Evolutionary conservation across 2,888 invertebrate genomes (phyloP).

Genomic region (Seladonia tumulorum): DNA sequence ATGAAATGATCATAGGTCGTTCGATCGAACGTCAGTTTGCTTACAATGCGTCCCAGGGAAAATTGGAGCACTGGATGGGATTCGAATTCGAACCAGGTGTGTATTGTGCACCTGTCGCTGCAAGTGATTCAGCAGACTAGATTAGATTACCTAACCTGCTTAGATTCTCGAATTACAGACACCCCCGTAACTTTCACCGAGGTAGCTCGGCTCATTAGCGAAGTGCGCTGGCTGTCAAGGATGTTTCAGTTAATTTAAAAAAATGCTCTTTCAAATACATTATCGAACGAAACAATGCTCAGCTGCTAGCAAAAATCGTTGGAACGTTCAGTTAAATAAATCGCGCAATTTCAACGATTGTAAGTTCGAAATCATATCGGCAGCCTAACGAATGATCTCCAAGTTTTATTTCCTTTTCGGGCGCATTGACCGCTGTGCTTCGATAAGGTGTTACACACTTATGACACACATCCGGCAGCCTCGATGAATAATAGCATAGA

Average conservation of each 20-base stretch:
- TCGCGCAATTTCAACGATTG: not conserved
- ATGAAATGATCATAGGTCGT: not conserved
- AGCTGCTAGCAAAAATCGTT: not conserved
- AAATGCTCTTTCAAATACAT: too few relatives aligned
- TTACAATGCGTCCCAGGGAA: not conserved
- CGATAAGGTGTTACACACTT: too few relatives aligned
- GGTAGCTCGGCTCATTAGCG: not conserved
- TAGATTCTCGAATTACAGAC: slow-evolving; percentile 12
- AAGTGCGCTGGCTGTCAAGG: not conserved
- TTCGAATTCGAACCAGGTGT: slow-evolving; percentile 12
- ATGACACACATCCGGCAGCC: not conserved
- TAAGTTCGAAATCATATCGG: too few relatives aligned
- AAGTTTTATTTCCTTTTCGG: too few relatives aligned
- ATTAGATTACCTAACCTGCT: slow-evolving; percentile 23
- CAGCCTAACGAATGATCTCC: too few relatives aligned
- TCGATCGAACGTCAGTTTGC: not conserved
- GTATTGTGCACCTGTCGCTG: slow-evolving; percentile 10
- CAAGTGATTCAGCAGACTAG: slow-evolving; percentile 2
- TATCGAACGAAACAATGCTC: not conserved
- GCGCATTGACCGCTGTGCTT: too few relatives aligned
- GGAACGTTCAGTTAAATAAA: not conserved
- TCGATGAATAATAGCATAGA: not conserved
- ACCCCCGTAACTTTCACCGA: not conserved
- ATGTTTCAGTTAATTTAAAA: not conserved
- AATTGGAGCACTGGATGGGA: not conserved